Base-by-base conservation (phyloP, 1,140 invertebrate species). In the Branchinecta lynchi region DNA sequence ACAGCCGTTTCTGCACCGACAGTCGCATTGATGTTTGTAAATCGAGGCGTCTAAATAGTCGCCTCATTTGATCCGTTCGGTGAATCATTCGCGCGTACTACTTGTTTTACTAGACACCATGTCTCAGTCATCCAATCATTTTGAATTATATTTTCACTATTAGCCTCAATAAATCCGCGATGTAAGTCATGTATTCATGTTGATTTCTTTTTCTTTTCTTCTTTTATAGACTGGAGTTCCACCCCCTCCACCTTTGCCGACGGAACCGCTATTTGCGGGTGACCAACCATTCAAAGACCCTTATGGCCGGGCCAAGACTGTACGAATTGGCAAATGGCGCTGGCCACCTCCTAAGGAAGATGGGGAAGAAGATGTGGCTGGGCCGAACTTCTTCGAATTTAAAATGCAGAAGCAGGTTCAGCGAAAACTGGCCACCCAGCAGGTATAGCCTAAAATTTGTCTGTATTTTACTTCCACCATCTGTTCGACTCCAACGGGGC, bases 251-350 rank as follows among this genome's bases (percentile, higher is more conserved):
- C 88, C 89, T 0, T 87, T 90, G 85, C 88, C 89, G 3, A 88
- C 89, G 43, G 88, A 89, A 21, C 80, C 90, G 46, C 87, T 91
- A 74, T 68, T 67, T 21, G 83, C 82, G n/a, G 84, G 84, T 68
- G 88, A 89, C 76, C 86, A 88, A 0, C 89, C 89, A 5, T 94
- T 93, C 75, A 81, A 93, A 44, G 91, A 94, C 77, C 90, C 90
- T 0, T 94, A 94, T 73, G 92, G 93, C 2, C 79, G 93, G 66
- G 93, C 93, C 0, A 94, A 95, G 76, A 97, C 93, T 0, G 93
- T 98, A 7, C 81, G 93, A 66, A 96, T 98, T 68, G 94, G 93
- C 9, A 96, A 96, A 81, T 95, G 93, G 89, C 81, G 93, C 68
- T 97, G 94, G 93, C 94, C 94, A 44, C 95, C 94, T 17, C 90